Conservation (phyloP, 2,797 vertebrate species). For the Staurois parvus region DNA sequence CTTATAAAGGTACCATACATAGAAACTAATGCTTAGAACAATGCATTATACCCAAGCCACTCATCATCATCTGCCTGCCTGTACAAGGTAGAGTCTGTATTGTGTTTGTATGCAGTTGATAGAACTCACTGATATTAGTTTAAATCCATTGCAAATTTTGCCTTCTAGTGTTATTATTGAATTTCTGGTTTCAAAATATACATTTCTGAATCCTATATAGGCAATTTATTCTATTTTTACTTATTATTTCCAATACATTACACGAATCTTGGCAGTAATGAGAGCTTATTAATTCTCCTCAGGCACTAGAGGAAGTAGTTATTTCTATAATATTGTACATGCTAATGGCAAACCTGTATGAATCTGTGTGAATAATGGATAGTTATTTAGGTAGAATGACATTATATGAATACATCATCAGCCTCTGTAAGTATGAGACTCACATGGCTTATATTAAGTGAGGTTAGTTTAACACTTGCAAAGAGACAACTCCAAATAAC, state of each 20-base stretch:
- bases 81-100: background rate
- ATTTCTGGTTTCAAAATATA: conserved; percentile 11
- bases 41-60: too few species aligned
- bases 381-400: conserved; percentile 63
- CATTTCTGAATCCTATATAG: conserved; percentile 73
- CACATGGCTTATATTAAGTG: conserved; percentile 67
- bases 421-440: conserved; percentile 70
- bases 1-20: too few species aligned
- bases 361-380: conserved; percentile 69
- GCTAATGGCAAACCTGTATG: conserved; percentile 72
- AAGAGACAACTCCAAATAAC: too few species aligned
- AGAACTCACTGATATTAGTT: conserved; percentile 4
- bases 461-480: conserved; percentile 68
- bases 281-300: conserved; percentile 74
- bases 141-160: background rate
- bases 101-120: background rate
- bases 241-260: conserved; percentile 80
- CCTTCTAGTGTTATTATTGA: conserved; percentile 24
- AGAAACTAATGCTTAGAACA: too few species aligned
- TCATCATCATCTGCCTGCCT: too few species aligned
- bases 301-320: conserved; percentile 74
- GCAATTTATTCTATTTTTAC: conserved; percentile 83
- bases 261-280: conserved; percentile 81
- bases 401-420: conserved; percentile 70
- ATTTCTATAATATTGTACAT: conserved; percentile 71